Conservation (phyloP, 2,113 vertebrate species). For the mouse (Mus musculus) region GRCm39 chr4:123469501-123470000, state of each 20-base stretch:
- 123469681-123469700: constrained; percentile 15
- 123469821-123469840: no score
- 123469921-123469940: no score
- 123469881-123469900: no score
- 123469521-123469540: neutral
- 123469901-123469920: no score
- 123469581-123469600: neutral
- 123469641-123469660: neutral
- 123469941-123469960: no score
- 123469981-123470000: no score
- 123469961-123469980: no score
- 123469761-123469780: constrained; percentile 22
- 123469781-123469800: neutral
- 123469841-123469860: no score
- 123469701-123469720: neutral
- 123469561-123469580: constrained; percentile 15
- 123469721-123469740: neutral
- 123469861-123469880: no score
- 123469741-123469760: constrained; percentile 30
- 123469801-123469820: neutral
- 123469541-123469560: neutral
- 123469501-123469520: neutral
- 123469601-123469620: neutral
- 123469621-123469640: neutral
- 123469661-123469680: neutral